A percentile compares a stretch with the other conserved stretches of the same genome.
These are phyloP conservation scores for Petrocephalus sullivani DNA, from an alignment of 2,797 vertebrate genomes.

Conservation along the genomic window DNA sequence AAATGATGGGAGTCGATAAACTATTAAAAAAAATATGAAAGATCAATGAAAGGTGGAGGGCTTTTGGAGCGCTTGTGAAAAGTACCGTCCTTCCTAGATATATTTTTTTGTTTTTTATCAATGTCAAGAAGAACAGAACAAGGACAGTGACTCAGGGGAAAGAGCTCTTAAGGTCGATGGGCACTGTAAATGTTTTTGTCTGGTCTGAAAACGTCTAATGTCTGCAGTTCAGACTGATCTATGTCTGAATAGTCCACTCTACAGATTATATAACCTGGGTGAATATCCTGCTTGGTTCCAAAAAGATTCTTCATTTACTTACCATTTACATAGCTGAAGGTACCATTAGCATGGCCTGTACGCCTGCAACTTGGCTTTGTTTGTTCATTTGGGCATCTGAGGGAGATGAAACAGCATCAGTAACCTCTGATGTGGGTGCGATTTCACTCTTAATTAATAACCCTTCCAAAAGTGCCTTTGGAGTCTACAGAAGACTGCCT, in stretches of 20 bases:
- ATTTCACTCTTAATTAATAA: conserved; percentile 9
- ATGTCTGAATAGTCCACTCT: not conserved
- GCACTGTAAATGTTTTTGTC: not conserved
- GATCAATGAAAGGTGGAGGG: not conserved
- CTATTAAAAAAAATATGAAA: not conserved
- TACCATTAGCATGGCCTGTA: not conserved
- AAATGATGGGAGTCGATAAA: not conserved
- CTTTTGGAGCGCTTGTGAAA: not conserved
- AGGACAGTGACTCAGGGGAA: not conserved
- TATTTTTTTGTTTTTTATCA: not conserved
- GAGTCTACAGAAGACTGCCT: not conserved
- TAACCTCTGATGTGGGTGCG: not conserved
- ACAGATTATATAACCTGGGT: not conserved
- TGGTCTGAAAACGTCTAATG: not conserved
- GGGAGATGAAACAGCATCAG: conserved; percentile 1
- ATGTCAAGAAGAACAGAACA: not conserved
- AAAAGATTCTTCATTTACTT: not conserved
- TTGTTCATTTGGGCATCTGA: not conserved
- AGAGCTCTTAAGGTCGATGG: not conserved
- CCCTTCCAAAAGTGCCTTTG: not conserved
- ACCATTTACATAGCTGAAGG: not conserved
- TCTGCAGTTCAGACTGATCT: not conserved
- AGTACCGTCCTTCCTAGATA: not conserved
- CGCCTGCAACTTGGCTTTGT: not conserved
- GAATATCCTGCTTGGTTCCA: not conserved